phyloP scores from a whole-genome alignment of 2,888 invertebrate genomes.

The Heteromurus nitidus region DNA sequence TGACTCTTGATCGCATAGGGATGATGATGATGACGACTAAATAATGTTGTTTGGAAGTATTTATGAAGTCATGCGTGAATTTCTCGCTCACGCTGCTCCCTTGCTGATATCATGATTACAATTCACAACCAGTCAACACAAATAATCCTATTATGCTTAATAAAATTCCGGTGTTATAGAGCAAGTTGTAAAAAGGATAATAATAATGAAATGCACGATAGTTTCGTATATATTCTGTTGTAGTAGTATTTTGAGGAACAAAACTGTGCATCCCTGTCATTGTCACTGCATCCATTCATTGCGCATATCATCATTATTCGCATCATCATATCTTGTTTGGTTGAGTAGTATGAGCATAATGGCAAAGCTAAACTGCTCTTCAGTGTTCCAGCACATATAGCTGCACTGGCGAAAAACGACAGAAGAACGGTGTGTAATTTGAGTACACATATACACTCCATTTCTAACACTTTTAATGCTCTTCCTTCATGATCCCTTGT shows the following conservation, averaged over 20 bases:
- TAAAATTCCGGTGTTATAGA: conserved; percentile 17
- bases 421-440: not conserved
- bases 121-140: conserved; percentile 30
- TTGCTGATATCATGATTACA: conserved; percentile 44
- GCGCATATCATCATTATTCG: conserved; percentile 36
- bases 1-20: conserved; percentile 20
- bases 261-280: conserved; percentile 28
- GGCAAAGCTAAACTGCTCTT: too few species aligned
- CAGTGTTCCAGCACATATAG: not conserved
- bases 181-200: not conserved
- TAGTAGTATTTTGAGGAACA: not conserved
- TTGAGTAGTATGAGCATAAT: conserved; percentile 9
- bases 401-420: not conserved
- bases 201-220: conserved; percentile 23
- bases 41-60: conserved; percentile 46
- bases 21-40: conserved; percentile 34
- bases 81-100: conserved; percentile 46
- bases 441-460: not conserved
- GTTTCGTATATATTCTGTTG: too few species aligned
- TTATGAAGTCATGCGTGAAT: conserved; percentile 57
- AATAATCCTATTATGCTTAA: conserved; percentile 34
- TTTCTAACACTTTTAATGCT: conserved; percentile 1
- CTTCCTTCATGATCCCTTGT: conserved; percentile 17
- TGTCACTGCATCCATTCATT: conserved; percentile 37
- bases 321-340: conserved; percentile 26